Evolutionary conservation across 2,113 vertebrate genomes (phyloP).

Genomic region (Tachycineta bicolor): DNA sequence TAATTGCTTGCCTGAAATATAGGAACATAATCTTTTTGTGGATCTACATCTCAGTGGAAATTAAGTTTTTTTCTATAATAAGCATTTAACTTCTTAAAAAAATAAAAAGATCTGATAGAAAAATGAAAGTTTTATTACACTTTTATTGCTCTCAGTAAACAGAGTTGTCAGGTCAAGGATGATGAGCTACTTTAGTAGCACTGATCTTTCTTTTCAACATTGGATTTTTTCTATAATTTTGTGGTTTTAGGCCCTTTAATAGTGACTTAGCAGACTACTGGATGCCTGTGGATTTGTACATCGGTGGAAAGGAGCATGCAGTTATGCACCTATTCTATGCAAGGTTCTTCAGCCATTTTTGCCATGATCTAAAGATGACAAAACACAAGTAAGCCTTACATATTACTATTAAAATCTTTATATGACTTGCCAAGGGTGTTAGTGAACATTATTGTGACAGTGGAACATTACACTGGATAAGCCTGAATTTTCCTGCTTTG

Average conservation of each 20-base stretch:
- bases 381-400: slow-evolving; percentile 83
- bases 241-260: slow-evolving; percentile 83
- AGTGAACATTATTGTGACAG: background rate
- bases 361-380: slow-evolving; percentile 85
- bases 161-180: background rate
- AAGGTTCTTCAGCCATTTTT: slow-evolving; percentile 93
- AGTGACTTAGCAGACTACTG: slow-evolving; percentile 83
- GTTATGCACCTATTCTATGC: slow-evolving; percentile 98
- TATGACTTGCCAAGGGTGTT: background rate
- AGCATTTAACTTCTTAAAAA: background rate
- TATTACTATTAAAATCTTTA: background rate
- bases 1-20: background rate
- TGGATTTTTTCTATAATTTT: background rate
- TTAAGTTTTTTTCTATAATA: background rate
- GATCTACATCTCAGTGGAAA: background rate
- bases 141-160: background rate
- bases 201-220: background rate
- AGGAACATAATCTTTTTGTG: background rate
- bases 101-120: background rate
- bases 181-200: background rate
- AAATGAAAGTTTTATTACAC: background rate
- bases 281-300: slow-evolving; percentile 96
- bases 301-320: slow-evolving; percentile 94
- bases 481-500: background rate
- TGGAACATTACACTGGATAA: background rate